Evolutionary conservation across 2,888 invertebrate species (phyloP), one percentile per base, ranked within the genome.

Genomic region (Epiblema foenella): DNA sequence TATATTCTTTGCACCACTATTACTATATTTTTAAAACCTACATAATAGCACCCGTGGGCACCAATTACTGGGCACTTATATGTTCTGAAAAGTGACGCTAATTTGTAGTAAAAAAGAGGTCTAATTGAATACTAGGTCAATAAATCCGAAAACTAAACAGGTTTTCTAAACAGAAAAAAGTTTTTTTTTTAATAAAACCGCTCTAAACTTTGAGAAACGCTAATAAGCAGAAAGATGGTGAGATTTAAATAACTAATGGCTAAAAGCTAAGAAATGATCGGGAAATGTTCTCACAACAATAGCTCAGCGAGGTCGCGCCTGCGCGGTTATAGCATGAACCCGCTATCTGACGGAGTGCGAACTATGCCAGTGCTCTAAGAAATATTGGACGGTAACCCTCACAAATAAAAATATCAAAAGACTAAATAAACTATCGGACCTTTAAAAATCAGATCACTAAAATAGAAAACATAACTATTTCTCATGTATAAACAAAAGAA

Each of bases 1-100:
- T 77, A 82, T 80, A 77, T 81, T 76, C 77, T 81, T 80, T 79
- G 77, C 77, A 76, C 79, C 85, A 84, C 85, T 83, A 83, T 89
- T 87, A 85, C 88, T 91, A 89, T 80, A 90, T 91, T 89, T 90
- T 91, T 91, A 89, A 91, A 83, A 76, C 78, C 79, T 69, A 73
- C 76, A 77, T 77, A 83, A 90, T 87, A 82, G 87, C 81, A 74
- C 88, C 85, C 88, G 74, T 62, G 89, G 85, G 89, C 76, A 78
- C 79, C 74, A 69, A 65, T 3, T 24, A 24, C 2, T 49, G 49
- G 29, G 29, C 5, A 42, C 15, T 42, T 15, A 24, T 24, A 42
- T 5, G 15, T 15, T 42, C 7, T 4, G 42, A 15, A 42, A 3
- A 42, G 42, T 15, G 42, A 42, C n/a, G 42, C 15, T 42, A 42